Evolutionary conservation across 2,888 invertebrate genomes (phyloP).

Genomic region (Caenorhabditis macrosperma): DNA sequence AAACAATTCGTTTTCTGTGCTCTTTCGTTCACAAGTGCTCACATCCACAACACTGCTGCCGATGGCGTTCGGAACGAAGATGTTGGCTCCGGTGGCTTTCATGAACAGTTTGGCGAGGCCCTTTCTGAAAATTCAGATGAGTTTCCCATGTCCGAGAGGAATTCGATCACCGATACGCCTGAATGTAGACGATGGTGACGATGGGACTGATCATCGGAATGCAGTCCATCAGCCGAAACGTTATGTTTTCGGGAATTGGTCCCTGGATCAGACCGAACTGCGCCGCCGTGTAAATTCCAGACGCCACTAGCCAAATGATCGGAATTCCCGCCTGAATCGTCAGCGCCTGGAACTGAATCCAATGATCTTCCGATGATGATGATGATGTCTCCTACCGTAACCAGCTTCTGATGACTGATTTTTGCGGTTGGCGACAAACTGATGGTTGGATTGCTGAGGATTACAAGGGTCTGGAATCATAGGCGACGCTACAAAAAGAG

Average conservation of each 20-base stretch:
- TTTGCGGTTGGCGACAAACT: slow-evolving; percentile 33
- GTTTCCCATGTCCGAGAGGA: background rate
- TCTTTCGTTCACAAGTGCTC: background rate
- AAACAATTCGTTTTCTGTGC: background rate
- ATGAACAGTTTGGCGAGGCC: background rate
- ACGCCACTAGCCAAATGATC: slow-evolving; percentile 46
- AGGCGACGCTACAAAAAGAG: background rate
- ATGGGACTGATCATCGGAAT: slow-evolving; percentile 40
- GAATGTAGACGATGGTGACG: slow-evolving; percentile 29
- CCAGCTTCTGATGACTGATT: slow-evolving; percentile 38
- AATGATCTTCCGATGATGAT: too few species aligned
- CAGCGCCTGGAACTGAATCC: slow-evolving; percentile 21
- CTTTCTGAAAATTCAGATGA: slow-evolving; percentile 8
- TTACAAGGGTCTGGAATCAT: slow-evolving; percentile 29
- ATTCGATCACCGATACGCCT: slow-evolving; percentile 23
- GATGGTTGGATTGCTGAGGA: slow-evolving; percentile 22
- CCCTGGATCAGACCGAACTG: slow-evolving; percentile 47
- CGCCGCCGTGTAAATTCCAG: slow-evolving; percentile 33
- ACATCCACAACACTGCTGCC: slow-evolving; percentile 41
- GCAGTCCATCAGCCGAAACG: slow-evolving; percentile 52
- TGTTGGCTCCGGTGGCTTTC: background rate
- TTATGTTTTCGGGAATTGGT: slow-evolving; percentile 47
- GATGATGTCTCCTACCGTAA: background rate
- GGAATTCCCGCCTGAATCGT: slow-evolving; percentile 55
- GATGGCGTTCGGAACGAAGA: slow-evolving; percentile 15